Evolutionary conservation across 2,797 vertebrate species (phyloP).

Genomic region (Takifugu rubripes): DNA sequence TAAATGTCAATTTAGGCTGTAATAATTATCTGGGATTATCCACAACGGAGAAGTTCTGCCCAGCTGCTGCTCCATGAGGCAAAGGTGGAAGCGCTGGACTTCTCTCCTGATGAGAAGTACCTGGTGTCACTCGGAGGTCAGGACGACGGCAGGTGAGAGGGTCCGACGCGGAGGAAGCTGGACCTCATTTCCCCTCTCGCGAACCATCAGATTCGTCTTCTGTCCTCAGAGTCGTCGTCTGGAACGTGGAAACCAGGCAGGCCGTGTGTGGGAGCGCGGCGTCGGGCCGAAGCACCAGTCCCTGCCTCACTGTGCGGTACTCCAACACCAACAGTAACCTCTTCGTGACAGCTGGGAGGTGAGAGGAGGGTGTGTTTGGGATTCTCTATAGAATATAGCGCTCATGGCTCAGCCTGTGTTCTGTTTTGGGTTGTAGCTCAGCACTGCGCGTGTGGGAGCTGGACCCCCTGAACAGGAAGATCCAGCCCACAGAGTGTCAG

Average conservation of each 20-base stretch:
- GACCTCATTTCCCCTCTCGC: neutral
- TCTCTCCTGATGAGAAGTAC: slow-evolving; percentile 86
- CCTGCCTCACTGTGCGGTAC: slow-evolving; percentile 71
- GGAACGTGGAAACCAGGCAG: slow-evolving; percentile 80
- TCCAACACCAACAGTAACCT: slow-evolving; percentile 76
- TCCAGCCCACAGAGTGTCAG: slow-evolving; percentile 80
- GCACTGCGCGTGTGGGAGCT: slow-evolving; percentile 87
- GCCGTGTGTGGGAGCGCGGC: slow-evolving; percentile 84
- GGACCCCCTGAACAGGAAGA: slow-evolving; percentile 82
- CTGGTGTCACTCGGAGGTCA: slow-evolving; percentile 87
- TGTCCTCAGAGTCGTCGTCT: slow-evolving; percentile 82
- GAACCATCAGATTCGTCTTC: neutral
- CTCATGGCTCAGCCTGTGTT: neutral
- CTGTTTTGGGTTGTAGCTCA: slow-evolving; percentile 63
- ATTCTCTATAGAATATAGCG: no score
- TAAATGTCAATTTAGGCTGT: slow-evolving; percentile 71
- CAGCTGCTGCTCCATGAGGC: slow-evolving; percentile 83
- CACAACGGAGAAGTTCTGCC: slow-evolving; percentile 70
- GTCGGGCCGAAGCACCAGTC: slow-evolving; percentile 71
- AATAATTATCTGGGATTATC: slow-evolving; percentile 87
- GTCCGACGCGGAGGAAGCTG: no score
- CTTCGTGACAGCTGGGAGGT: slow-evolving; percentile 88
- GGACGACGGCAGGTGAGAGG: slow-evolving; percentile 85
- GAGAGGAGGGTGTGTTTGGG: slow-evolving; percentile 36
- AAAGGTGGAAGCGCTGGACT: slow-evolving; percentile 84